Base-by-base conservation (phyloP, 1,140 invertebrate genomes). In the Tetramorium simillimum region DNA sequence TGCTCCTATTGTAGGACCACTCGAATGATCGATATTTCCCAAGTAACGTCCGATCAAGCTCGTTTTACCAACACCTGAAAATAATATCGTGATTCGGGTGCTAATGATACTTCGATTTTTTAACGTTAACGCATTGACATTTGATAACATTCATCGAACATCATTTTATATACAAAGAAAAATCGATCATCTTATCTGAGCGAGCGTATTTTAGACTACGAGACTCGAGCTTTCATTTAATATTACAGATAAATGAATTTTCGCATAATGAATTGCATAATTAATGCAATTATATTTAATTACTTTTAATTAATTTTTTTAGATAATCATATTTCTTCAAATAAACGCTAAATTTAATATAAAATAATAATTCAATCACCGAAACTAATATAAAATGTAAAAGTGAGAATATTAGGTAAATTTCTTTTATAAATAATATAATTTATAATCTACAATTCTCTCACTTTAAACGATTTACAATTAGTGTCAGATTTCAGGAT, bases 41-140 rank as follows among this genome's bases (percentile, higher is more conserved):
- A 98, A 96, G 95, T 98, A 98, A 58, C 97, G 96, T 6, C 97
- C 96, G 62, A 98, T 97, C 88, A 98, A 96, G 92, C 97, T 98
- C 0, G 98, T 98, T 95, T 99, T 98, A 16, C 98, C 98, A 72
- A 98, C 98, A 91, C 97, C 98, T 98, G 94, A 51, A 96, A 96
- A 85, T 91, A 92, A 92, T 18, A 84, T 72, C 12, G 18, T 33
- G 6, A 82, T 84, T 73, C 4, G 12, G 28, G 16, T 2, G 1
- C 4, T 18, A 21, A 80, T 72, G 18, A 58, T 28, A 82, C 4
- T 81, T 53, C 1, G 10, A 40, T 80, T 49, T 9, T 63, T 67
- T 18, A 75, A 53, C 24, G 7, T 12, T 76, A 16, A 3, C 10
- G 10, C 10, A 10, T 43, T 53, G 24, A 53, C 4, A 77, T 9